phyloP scores from a whole-genome alignment of 2,888 invertebrate genomes.

The Tetropium fuscum region DNA sequence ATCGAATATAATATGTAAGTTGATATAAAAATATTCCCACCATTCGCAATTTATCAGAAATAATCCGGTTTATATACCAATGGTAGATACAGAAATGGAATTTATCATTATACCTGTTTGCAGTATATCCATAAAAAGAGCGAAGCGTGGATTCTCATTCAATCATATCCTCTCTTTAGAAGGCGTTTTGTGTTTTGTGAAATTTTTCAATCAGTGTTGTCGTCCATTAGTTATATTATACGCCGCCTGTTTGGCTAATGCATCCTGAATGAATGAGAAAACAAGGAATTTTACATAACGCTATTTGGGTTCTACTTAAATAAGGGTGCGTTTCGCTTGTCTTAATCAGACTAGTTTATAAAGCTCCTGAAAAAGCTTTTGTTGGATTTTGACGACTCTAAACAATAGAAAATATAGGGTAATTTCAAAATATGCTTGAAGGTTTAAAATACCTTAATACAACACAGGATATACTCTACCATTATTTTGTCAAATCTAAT shows the following conservation, averaged over 20 bases:
- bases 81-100: conserved; percentile 33
- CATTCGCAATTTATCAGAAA: background rate
- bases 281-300: conserved; percentile 62
- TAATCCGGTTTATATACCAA: conserved; percentile 26
- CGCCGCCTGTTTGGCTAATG: conserved; percentile 63
- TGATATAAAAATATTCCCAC: too few relatives aligned
- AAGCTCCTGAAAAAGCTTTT: conserved; percentile 62
- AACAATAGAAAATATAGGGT: conserved; percentile 61
- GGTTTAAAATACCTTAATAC: conserved; percentile 35
- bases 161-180: conserved; percentile 61
- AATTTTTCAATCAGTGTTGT: conserved; percentile 66
- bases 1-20: background rate
- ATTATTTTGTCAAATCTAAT: too few relatives aligned
- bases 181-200: conserved; percentile 62
- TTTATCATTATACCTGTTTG: conserved; percentile 38
- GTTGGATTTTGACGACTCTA: conserved; percentile 63
- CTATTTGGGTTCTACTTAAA: conserved; percentile 58
- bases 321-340: conserved; percentile 64
- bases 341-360: conserved; percentile 65
- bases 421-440: conserved; percentile 58
- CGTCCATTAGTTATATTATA: conserved; percentile 66
- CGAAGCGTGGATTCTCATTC: conserved; percentile 55
- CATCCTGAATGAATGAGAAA: conserved; percentile 61
- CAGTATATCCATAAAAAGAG: conserved; percentile 40
- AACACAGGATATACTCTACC: too few relatives aligned